phyloP scores from a whole-genome alignment of 2,888 invertebrate genomes.

The Mythimna pallens region DNA sequence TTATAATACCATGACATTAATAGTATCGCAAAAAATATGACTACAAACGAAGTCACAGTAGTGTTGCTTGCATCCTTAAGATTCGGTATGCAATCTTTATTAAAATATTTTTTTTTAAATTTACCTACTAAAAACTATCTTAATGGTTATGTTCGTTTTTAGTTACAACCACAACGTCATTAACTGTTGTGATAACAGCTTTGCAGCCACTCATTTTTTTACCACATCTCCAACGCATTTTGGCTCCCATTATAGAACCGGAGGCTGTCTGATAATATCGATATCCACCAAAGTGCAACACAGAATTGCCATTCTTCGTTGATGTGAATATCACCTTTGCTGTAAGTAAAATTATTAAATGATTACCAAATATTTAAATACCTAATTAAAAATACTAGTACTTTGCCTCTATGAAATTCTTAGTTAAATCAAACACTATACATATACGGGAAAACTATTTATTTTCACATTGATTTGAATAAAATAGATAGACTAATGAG shows the following conservation, averaged over 20 bases:
- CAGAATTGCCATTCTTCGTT: conserved; percentile 23
- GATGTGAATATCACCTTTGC: not conserved
- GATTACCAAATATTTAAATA: not conserved
- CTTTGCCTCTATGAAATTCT: not conserved
- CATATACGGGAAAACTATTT: not conserved
- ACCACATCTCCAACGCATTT: conserved; percentile 23
- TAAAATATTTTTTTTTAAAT: too few relatives aligned
- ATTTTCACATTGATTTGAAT: conserved; percentile 1
- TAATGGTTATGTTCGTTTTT: conserved; percentile 32
- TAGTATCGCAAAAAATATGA: too few relatives aligned
- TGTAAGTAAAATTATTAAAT: not conserved
- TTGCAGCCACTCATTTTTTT: conserved; percentile 17
- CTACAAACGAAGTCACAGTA: too few relatives aligned
- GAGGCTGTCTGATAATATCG: conserved; percentile 14
- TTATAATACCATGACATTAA: too few relatives aligned
- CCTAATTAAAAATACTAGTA: not conserved
- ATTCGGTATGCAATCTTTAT: too few relatives aligned
- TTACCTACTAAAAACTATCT: not conserved
- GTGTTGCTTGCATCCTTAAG: too few relatives aligned
- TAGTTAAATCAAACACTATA: not conserved
- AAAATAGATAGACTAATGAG: conserved; percentile 28
- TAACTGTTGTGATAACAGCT: conserved; percentile 3
- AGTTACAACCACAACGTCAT: not conserved
- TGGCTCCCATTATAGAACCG: not conserved
- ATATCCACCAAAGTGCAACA: conserved; percentile 7